These are phyloP conservation scores for Aphaenogaster rudis DNA, from an alignment of 1,140 invertebrate species.

Conservation along the genomic window DNA sequence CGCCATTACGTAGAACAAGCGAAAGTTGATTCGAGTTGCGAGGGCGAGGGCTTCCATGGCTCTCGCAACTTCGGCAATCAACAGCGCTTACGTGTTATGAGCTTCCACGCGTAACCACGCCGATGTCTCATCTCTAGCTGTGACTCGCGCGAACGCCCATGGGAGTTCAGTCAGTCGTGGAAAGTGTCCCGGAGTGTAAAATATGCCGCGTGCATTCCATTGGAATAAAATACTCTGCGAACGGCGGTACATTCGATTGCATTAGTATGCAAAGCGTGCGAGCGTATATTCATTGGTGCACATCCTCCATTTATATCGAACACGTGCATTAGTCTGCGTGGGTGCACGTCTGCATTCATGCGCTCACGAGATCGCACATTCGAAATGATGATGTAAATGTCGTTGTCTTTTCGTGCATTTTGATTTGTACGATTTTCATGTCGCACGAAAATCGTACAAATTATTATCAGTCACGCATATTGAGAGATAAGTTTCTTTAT, in stretches of 20 bases:
- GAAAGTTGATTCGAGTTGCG: constrained; percentile 29
- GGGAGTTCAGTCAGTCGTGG: constrained; percentile 1
- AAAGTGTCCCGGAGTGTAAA: constrained; percentile 29
- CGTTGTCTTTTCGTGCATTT: constrained; percentile 2
- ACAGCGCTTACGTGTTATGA: neutral
- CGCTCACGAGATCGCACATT: neutral
- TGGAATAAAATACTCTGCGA: constrained; percentile 46
- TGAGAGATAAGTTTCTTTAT: neutral
- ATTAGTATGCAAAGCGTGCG: constrained; percentile 48
- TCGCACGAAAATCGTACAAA: neutral
- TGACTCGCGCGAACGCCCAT: neutral
- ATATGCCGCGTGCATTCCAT: constrained; percentile 13
- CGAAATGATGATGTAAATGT: constrained; percentile 25
- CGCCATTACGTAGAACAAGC: constrained; percentile 35
- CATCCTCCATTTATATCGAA: constrained; percentile 39
- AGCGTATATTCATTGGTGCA: constrained; percentile 44
- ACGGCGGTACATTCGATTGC: neutral
- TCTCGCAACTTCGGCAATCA: neutral
- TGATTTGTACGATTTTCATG: neutral
- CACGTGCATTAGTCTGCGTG: constrained; percentile 9
- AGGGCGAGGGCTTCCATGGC: neutral
- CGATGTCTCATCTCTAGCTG: constrained; percentile 21
- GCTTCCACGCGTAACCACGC: neutral
- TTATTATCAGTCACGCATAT: neutral
- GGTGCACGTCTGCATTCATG: neutral